A percentile compares a stretch with the other conserved stretches of the same genome.
Evolutionary conservation across 2,113 vertebrate genomes (phyloP).

Genomic region (Hippocampus comes): DNA sequence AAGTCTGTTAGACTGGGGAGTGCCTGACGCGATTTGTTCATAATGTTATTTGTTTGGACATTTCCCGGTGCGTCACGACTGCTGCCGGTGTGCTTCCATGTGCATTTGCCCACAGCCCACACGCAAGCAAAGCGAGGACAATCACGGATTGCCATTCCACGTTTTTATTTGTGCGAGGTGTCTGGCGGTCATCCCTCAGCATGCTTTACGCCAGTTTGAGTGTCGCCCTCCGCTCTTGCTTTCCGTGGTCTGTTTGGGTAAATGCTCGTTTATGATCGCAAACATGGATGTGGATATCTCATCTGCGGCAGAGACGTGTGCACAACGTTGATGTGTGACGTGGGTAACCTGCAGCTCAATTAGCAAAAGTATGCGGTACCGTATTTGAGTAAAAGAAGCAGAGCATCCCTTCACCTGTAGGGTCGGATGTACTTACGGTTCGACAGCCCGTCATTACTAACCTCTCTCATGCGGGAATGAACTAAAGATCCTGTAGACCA

Average conservation of each 20-base stretch:
- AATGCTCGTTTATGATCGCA: slow-evolving; percentile 41
- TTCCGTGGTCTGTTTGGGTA: slow-evolving; percentile 22
- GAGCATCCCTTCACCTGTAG: too few species aligned
- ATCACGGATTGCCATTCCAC: slow-evolving; percentile 39
- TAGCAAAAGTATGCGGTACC: too few species aligned
- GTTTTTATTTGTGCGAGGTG: slow-evolving; percentile 56
- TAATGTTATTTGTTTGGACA: slow-evolving; percentile 1
- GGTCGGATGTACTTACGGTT: too few species aligned
- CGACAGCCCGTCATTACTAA: too few species aligned
- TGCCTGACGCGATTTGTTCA: background rate
- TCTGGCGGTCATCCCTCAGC: slow-evolving; percentile 32
- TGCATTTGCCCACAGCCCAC: slow-evolving; percentile 1
- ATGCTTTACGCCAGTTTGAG: slow-evolving; percentile 15
- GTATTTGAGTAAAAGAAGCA: too few species aligned
- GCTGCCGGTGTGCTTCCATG: background rate
- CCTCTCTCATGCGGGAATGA: too few species aligned
- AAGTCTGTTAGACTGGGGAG: too few species aligned
- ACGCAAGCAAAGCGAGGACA: slow-evolving; percentile 14
- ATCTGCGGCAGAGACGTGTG: background rate
- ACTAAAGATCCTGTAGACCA: too few species aligned
- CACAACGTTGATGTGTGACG: background rate
- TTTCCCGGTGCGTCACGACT: slow-evolving; percentile 2
- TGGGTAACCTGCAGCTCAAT: too few species aligned
- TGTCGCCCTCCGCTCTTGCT: slow-evolving; percentile 21
- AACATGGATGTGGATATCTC: slow-evolving; percentile 32